phyloP scores from a whole-genome alignment of 2,888 invertebrate species.

The Thumatha senex region DNA sequence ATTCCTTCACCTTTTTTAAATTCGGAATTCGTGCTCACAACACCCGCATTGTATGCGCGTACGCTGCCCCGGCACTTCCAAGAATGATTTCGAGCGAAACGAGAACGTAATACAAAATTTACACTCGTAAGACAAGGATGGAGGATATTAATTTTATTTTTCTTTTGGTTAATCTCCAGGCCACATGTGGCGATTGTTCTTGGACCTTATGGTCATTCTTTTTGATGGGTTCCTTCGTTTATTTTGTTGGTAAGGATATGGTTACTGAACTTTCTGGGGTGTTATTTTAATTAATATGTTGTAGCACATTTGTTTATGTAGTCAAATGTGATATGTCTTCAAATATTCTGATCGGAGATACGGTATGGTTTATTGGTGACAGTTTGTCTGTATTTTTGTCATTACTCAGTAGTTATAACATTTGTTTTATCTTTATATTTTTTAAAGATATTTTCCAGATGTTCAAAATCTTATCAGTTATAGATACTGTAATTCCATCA shows the following conservation, averaged over 20 bases:
- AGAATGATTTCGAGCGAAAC: constrained; percentile 74
- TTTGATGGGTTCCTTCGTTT: constrained; percentile 48
- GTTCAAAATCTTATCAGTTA: background rate
- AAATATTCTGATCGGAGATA: constrained; percentile 35
- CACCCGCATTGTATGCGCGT: constrained; percentile 78
- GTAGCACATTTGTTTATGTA: constrained; percentile 48
- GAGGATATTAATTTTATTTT: constrained; percentile 73
- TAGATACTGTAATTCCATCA: too few species aligned
- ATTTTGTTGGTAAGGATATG: constrained; percentile 48
- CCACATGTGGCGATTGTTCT: constrained; percentile 82
- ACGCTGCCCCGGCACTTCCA: constrained; percentile 72
- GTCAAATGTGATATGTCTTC: constrained; percentile 36
- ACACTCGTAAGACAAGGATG: constrained; percentile 40
- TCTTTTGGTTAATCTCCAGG: constrained; percentile 78
- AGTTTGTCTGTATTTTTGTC: constrained; percentile 20
- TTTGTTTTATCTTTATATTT: background rate
- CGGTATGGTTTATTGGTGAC: constrained; percentile 26
- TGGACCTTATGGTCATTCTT: constrained; percentile 80
- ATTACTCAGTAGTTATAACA: constrained; percentile 3
- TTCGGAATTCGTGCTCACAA: constrained; percentile 75
- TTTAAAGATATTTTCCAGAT: background rate
- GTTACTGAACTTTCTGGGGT: constrained; percentile 69
- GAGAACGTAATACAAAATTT: constrained; percentile 42
- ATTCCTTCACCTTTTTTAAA: constrained; percentile 57
- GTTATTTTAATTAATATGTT: constrained; percentile 78